Conservation (phyloP, 1,140 invertebrate species). For the Microplitis mediator region DNA sequence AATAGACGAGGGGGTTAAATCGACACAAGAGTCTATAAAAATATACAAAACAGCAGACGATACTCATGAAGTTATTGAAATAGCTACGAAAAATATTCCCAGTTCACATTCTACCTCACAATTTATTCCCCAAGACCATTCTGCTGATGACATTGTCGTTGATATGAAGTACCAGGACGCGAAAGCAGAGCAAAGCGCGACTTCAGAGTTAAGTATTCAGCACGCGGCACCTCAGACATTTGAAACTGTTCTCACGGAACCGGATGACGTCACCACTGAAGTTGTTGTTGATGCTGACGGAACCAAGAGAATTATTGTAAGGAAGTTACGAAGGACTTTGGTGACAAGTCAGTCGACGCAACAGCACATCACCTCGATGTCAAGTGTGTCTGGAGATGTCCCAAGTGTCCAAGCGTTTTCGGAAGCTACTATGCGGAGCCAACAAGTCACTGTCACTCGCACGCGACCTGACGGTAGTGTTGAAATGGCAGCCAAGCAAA, state of each 20-base stretch:
- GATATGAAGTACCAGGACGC: slow-evolving; percentile 74
- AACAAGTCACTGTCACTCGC: slow-evolving; percentile 69
- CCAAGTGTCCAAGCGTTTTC: slow-evolving; percentile 66
- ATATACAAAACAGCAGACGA: slow-evolving; percentile 71
- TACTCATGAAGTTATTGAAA: slow-evolving; percentile 78
- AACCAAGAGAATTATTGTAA: slow-evolving; percentile 79
- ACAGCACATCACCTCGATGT: slow-evolving; percentile 53
- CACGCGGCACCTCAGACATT: slow-evolving; percentile 75
- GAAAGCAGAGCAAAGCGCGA: slow-evolving; percentile 59
- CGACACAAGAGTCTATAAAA: slow-evolving; percentile 69
- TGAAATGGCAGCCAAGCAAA: slow-evolving; percentile 67
- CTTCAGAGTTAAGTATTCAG: slow-evolving; percentile 69
- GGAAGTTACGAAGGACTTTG: slow-evolving; percentile 63
- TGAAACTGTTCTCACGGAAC: slow-evolving; percentile 78
- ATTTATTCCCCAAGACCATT: slow-evolving; percentile 22
- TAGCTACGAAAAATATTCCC: slow-evolving; percentile 69
- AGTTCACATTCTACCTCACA: slow-evolving; percentile 59
- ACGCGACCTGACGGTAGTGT: slow-evolving; percentile 68
- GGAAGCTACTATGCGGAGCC: slow-evolving; percentile 68
- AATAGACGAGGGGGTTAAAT: slow-evolving; percentile 29
- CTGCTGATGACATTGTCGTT: slow-evolving; percentile 67
- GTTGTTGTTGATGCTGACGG: slow-evolving; percentile 80
- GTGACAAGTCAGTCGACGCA: slow-evolving; percentile 62
- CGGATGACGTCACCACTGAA: slow-evolving; percentile 78
- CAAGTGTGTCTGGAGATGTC: slow-evolving; percentile 54